phyloP scores from a whole-genome alignment of 2,113 vertebrate genomes.

The Tylochromis polylepis region DNA sequence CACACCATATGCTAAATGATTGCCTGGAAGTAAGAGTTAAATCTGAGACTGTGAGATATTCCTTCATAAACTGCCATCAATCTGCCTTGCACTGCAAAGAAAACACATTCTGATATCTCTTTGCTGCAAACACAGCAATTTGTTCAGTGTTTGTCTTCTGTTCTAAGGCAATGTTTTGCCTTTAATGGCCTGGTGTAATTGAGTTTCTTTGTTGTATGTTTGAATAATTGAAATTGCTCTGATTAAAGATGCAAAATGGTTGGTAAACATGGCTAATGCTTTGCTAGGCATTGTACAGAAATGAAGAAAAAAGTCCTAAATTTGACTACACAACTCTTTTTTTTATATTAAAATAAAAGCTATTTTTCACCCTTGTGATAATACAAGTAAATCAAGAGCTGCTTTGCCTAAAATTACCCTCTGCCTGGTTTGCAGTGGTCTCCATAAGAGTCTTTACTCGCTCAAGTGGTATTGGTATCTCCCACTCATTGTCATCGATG shows the following conservation, averaged over 20 bases:
- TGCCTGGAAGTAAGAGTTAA: slow-evolving; percentile 27
- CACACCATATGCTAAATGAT: slow-evolving; percentile 33
- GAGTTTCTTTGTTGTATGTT: slow-evolving; percentile 23
- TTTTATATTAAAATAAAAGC: neutral
- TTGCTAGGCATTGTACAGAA: neutral
- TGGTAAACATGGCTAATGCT: neutral
- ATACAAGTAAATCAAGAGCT: slow-evolving; percentile 3
- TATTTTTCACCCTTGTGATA: neutral
- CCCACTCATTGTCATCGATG: slow-evolving; percentile 6
- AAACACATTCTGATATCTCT: slow-evolving; percentile 45
- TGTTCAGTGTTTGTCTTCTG: slow-evolving; percentile 48
- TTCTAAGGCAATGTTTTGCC: slow-evolving; percentile 16
- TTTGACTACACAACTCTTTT: neutral
- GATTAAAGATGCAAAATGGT: slow-evolving; percentile 2
- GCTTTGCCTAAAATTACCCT: slow-evolving; percentile 14
- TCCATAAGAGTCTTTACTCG: neutral
- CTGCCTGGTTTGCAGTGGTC: neutral
- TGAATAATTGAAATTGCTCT: slow-evolving; percentile 48
- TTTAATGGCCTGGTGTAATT: slow-evolving; percentile 51
- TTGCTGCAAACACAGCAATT: slow-evolving; percentile 48
- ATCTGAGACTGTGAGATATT: slow-evolving; percentile 16
- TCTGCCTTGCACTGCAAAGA: slow-evolving; percentile 49
- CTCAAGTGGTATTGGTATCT: slow-evolving; percentile 2
- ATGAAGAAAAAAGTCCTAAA: neutral
- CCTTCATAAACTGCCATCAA: slow-evolving; percentile 42